These are phyloP conservation scores for Mamestra brassicae DNA, from an alignment of 2,888 invertebrate genomes.

Conservation along the genomic window DNA sequence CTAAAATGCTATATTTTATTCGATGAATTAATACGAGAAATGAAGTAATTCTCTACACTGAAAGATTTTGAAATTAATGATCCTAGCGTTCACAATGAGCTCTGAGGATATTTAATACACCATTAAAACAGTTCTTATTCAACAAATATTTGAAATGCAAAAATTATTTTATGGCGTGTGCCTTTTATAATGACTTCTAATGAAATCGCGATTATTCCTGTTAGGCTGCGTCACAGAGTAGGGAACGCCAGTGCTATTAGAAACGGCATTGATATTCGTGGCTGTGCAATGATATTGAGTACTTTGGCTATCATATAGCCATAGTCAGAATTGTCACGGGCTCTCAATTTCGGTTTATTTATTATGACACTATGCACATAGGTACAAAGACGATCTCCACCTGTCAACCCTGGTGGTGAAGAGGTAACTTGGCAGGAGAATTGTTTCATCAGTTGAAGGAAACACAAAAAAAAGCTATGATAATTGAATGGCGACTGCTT, in stretches of 20 bases:
- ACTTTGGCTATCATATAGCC: not conserved
- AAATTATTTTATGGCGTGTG: conserved; percentile 63
- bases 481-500: no score
- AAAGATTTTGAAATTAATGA: not conserved
- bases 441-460: no score
- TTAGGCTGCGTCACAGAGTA: conserved; percentile 22
- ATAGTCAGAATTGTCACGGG: not conserved
- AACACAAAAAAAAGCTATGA: no score
- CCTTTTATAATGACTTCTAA: conserved; percentile 62
- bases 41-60: not conserved
- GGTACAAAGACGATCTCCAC: no score
- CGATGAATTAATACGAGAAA: not conserved
- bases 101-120: not conserved
- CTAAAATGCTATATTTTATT: no score
- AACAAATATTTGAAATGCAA: conserved; percentile 51
- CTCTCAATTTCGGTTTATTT: no score
- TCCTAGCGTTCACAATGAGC: not conserved
- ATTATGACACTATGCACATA: no score
- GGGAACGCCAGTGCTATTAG: not conserved
- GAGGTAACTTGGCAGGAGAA: no score
- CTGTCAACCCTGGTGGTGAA: no score
- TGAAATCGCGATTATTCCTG: conserved; percentile 63
- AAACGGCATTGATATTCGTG: no score
- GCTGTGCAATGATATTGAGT: no score
- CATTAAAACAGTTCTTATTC: conserved; percentile 28